Evolutionary conservation across 2,113 vertebrate genomes (phyloP), one percentile per base, ranked within the genome.

Genomic region (Indicator maculatus): DNA sequence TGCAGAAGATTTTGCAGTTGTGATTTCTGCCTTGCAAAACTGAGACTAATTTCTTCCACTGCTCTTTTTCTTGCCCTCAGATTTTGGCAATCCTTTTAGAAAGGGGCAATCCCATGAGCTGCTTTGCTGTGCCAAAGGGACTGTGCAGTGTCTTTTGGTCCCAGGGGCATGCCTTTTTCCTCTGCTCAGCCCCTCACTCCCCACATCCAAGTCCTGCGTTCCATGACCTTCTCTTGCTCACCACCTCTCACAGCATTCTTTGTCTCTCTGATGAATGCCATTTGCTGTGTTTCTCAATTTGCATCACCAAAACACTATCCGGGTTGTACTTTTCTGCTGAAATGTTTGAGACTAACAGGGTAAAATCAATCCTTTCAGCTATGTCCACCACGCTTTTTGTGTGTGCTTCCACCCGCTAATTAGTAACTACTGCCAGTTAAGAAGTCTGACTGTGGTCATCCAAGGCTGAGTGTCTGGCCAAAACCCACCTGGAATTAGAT

Each of bases 271-370:
- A 38, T 20, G 50, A 36, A 8, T 2, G 19, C 27, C 4, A 2
- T 9, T 16, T 3, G 2, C n/a, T 21, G 26, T 3, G 1, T 70
- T 65, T 45, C 45, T 56, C 30, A 16, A 2, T 3, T 0, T 8
- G 28, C 41, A 15, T 23, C 53, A 7, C 60, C 17, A 18, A 28
- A 64, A 19, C 1, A 6, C 24, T 26, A 1, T 12, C 47, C 5
- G 2, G 21, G 55, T 50, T 31, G 56, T 1, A 4, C 19, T 82
- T 67, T 64, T 33, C 85, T 86, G 52, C 28, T 24, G 18, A 13
- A 52, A 28, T 24, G 20, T 44, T 64, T 33, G 14, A 63, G 39
- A 13, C 38, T 75, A 2, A 1, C 14, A 31, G 52, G 23, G 36
- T 86, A 33, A 27, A 59, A 28, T 6, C 59, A 45, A 5, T 55